Base-by-base conservation (phyloP, 1,140 invertebrate genomes). In the Plectrocnemia conspersa region DNA sequence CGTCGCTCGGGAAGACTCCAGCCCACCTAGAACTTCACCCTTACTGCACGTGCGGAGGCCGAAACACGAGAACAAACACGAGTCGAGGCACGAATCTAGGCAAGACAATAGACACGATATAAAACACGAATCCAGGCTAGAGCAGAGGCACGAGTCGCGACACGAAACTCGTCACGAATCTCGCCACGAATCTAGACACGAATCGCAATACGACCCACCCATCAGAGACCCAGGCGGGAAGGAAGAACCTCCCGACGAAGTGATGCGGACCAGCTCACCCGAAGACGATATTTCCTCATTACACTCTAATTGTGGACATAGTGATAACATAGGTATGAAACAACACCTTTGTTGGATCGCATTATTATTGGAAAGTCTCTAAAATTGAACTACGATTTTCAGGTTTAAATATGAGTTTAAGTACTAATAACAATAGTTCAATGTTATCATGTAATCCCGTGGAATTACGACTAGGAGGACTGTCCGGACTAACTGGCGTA, bases 401-500 rank as follows among this genome's bases (percentile, higher is more conserved):
- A 76, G 74, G 72, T 58, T 65, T 75, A 64, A 75, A 76, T 63
- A 76, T 74, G 74, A 73, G 69, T 18, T 73, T 76, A 64, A 76
- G 72, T 64, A 74, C 71, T 58, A 72, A 76, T 64, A 67, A 65
- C 54, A 62, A 64, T 52, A 64, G 64, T 60, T 65, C 66, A 24
- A 47, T 66, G 10, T 48, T 71, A 16, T 61, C 68, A 18, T 73
- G 71, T 61, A 73, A 73, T 27, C 72, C 72, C n/a, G 71, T 73
- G 40, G 72, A 75, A 45, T 64, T 69, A 61, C 65, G 74, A 54
- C 53, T 74, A 27, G 69, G 74, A 50, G 70, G 66, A 38, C 63
- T 70, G 16, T 61, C 73, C 21, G 61, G 66, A 41, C 72, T 73
- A 24, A 68, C 71, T 6, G 69, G 70, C 38, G 64, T 74, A 52